A percentile compares a stretch with the other conserved stretches of the same genome.
phyloP scores from a whole-genome alignment of 1,140 invertebrate species.

The Lordiphosa collinella region DNA sequence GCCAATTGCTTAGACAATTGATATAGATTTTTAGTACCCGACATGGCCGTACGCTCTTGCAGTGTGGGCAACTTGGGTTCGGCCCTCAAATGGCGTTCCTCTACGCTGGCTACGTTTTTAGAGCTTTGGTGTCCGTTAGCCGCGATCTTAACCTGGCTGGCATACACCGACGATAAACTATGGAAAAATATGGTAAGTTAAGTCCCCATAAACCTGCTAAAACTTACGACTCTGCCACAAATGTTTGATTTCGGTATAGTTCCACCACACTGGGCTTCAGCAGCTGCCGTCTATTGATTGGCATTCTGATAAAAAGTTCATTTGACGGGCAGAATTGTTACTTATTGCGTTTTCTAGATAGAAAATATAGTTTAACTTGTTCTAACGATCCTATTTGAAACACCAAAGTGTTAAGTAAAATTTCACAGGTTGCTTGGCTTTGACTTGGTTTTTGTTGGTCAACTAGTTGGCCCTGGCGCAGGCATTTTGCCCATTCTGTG shows the following conservation, averaged over 20 bases:
- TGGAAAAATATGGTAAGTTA: not conserved
- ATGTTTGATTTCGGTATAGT: conserved; percentile 10
- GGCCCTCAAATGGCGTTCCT: conserved; percentile 16
- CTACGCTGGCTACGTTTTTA: not conserved
- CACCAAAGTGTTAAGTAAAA: too few relatives aligned
- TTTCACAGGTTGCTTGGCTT: conserved; percentile 40
- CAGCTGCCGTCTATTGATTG: not conserved
- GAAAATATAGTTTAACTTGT: too few relatives aligned
- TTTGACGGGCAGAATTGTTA: too few relatives aligned
- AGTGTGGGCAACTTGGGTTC: conserved; percentile 21
- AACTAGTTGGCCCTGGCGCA: conserved; percentile 39
- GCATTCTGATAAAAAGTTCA: too few relatives aligned
- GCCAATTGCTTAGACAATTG: conserved; percentile 17
- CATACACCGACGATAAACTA: conserved; percentile 2
- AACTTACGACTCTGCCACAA: conserved; percentile 39
- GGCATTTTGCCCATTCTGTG: conserved; percentile 41
- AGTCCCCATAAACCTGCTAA: not conserved
- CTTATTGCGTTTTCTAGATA: too few relatives aligned
- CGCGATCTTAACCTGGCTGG: conserved; percentile 12
- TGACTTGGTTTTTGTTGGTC: conserved; percentile 9
- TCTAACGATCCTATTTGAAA: too few relatives aligned
- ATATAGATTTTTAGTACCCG: conserved; percentile 7
- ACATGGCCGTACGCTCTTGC: conserved; percentile 13
- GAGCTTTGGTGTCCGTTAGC: conserved; percentile 1
- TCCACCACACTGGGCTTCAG: not conserved